phyloP scores from a whole-genome alignment of 2,888 invertebrate genomes.

The Sarcophaga caerulescens region DNA sequence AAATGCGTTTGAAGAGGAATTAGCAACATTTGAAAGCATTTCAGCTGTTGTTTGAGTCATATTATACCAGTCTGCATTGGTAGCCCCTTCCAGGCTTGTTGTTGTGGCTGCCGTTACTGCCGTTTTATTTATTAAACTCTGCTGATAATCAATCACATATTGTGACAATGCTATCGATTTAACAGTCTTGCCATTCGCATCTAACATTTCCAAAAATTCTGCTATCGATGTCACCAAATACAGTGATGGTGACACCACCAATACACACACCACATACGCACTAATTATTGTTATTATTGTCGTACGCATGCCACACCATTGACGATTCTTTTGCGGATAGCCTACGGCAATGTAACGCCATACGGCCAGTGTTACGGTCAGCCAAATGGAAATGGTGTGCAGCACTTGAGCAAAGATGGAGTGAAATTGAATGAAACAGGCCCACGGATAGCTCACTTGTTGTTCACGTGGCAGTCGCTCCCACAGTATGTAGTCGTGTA shows the following conservation, averaged over 20 bases:
- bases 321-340: constrained; percentile 89
- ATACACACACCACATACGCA: constrained; percentile 90
- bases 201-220: constrained; percentile 82
- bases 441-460: constrained; percentile 87
- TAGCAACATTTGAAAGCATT: constrained; percentile 30
- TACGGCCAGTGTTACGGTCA: constrained; percentile 95
- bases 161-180: constrained; percentile 72
- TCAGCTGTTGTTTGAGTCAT: constrained; percentile 45
- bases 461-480: constrained; percentile 81
- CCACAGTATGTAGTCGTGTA: constrained; percentile 88
- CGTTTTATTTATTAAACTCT: constrained; percentile 68
- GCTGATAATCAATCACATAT: constrained; percentile 75
- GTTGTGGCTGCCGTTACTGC: constrained; percentile 23
- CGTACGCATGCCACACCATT: constrained; percentile 91
- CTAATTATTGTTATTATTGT: constrained; percentile 89
- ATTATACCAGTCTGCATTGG: constrained; percentile 45
- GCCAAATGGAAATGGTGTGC: constrained; percentile 95
- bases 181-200: constrained; percentile 75
- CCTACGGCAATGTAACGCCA: constrained; percentile 95
- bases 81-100: neutral
- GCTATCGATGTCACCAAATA: constrained; percentile 90
- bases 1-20: constrained; percentile 27
- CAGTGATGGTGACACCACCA: constrained; percentile 86
- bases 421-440: constrained; percentile 93
- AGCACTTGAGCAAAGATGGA: constrained; percentile 93